phyloP scores from a whole-genome alignment of 2,797 vertebrate species.

The Gallinago stenura region DNA sequence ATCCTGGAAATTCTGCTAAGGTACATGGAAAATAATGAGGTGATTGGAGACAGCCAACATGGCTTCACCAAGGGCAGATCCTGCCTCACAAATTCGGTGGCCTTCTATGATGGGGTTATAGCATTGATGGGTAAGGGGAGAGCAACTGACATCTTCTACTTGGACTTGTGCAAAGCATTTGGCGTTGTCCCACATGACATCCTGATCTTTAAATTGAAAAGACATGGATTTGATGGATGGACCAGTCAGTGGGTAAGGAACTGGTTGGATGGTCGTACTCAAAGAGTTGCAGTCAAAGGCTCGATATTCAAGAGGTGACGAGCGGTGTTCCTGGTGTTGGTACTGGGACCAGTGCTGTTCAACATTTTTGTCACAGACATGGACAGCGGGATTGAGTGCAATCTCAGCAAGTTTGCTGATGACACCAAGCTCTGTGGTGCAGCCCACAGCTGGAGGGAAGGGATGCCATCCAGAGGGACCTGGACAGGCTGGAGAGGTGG shows the following conservation, averaged over 20 bases:
- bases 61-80: background rate
- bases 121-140: background rate
- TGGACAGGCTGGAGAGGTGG: background rate
- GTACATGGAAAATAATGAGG: background rate
- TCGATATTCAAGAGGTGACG: background rate
- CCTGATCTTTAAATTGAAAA: background rate
- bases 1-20: background rate
- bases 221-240: background rate
- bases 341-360: background rate
- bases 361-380: background rate
- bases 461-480: background rate
- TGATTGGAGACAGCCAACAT: background rate
- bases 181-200: background rate
- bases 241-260: background rate
- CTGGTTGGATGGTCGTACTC: background rate
- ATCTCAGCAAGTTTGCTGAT: background rate
- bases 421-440: background rate
- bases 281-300: background rate
- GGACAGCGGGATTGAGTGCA: background rate
- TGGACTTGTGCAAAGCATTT: background rate
- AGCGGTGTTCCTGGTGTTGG: background rate
- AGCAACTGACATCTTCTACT: background rate
- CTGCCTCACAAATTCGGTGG: background rate
- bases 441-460: background rate
- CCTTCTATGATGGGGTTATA: background rate